phyloP scores from a whole-genome alignment of 2,888 invertebrate species.

The Schrankia costaestrigalis region DNA sequence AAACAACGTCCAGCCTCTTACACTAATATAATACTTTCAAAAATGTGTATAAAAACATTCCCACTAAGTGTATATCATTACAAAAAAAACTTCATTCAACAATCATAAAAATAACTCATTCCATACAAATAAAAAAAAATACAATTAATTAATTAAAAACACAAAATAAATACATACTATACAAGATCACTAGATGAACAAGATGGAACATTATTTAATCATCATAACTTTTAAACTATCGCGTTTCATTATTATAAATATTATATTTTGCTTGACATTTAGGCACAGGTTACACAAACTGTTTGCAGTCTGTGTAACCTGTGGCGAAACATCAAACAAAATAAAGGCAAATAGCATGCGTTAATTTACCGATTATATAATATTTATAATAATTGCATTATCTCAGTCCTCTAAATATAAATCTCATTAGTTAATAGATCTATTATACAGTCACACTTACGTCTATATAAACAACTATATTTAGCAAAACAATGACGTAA shows the following conservation, averaged over 20 bases:
- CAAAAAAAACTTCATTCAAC: constrained; percentile 38
- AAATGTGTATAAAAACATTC: constrained; percentile 27
- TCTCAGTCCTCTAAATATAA: constrained; percentile 36
- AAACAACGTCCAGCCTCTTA: constrained; percentile 24
- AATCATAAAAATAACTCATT: constrained; percentile 29
- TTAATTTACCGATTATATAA: too few species aligned
- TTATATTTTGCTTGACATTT: too few species aligned
- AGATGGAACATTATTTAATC: constrained; percentile 39
- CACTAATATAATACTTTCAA: constrained; percentile 38
- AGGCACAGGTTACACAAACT: too few species aligned
- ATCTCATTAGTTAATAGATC: constrained; percentile 36
- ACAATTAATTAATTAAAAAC: constrained; percentile 40
- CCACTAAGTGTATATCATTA: constrained; percentile 19
- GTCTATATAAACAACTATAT: constrained; percentile 9
- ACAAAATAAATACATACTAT: constrained; percentile 45
- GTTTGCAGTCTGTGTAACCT: too few species aligned
- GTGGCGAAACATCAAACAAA: too few species aligned
- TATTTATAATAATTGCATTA: too few species aligned
- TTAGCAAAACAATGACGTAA: not conserved
- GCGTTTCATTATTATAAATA: too few species aligned
- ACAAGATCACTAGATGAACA: constrained; percentile 37
- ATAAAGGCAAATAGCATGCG: too few species aligned
- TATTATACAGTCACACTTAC: constrained; percentile 33
- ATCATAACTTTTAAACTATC: too few species aligned
- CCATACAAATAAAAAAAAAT: constrained; percentile 29